Evolutionary conservation across 1,140 invertebrate species (phyloP).

Genomic region (Papilio dardanus): DNA sequence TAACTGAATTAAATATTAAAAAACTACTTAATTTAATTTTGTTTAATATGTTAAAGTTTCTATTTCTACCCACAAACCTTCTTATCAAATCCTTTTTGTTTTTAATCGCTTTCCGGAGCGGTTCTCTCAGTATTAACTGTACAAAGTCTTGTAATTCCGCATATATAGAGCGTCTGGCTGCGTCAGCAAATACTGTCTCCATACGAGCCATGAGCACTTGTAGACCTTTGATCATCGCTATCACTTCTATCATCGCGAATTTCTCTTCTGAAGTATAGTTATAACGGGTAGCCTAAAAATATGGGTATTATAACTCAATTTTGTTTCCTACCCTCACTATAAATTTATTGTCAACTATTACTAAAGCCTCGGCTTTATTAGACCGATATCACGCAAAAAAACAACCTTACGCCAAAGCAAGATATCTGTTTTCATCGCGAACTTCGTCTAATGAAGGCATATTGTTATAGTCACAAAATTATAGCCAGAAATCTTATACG

Average conservation of each 20-base stretch:
- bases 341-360: no score
- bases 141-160: conserved; percentile 99
- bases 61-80: conserved; percentile 82
- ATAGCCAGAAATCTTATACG: no score
- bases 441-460: no score
- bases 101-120: conserved; percentile 97
- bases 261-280: conserved; percentile 99
- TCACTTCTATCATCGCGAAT: conserved; percentile 98
- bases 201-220: conserved; percentile 98
- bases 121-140: conserved; percentile 94
- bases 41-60: no score
- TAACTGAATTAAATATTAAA: no score
- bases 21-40: no score
- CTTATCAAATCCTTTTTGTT: conserved; percentile 98
- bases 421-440: no score
- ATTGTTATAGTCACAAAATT: no score
- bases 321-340: background rate
- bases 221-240: conserved; percentile 99
- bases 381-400: no score
- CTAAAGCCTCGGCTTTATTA: no score
- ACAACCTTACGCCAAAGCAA: no score
- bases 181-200: conserved; percentile 98
- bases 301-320: background rate
- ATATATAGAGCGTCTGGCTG: conserved; percentile 96
- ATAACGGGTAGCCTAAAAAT: conserved; percentile 92